phyloP scores from a whole-genome alignment of 2,113 vertebrate genomes.

The Istiophorus platypterus region DNA sequence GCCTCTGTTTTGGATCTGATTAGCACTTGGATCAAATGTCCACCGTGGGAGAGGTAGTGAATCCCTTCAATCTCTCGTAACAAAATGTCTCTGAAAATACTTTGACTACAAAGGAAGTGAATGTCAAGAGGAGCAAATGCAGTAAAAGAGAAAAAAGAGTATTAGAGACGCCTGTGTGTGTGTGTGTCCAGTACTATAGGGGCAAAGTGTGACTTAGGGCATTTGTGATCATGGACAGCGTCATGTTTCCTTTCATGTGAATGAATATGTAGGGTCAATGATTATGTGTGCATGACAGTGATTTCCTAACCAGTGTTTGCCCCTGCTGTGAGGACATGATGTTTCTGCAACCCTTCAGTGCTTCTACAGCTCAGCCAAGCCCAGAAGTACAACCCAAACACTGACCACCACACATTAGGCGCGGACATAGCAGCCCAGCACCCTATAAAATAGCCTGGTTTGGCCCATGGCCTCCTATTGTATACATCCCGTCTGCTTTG shows the following conservation, averaged over 20 bases:
- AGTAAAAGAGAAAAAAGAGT: not conserved
- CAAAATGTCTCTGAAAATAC: not conserved
- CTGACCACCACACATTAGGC: constrained; percentile 64
- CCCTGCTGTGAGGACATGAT: constrained; percentile 63
- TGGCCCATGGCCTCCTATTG: constrained; percentile 74
- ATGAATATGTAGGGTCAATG: constrained; percentile 54
- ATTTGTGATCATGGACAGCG: not conserved
- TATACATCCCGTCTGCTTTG: constrained; percentile 81
- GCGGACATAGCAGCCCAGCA: constrained; percentile 50
- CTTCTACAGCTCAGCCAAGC: constrained; percentile 61
- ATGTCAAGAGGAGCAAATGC: constrained; percentile 11
- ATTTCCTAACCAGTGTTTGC: constrained; percentile 52
- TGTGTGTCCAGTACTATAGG: not conserved
- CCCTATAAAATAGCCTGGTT: constrained; percentile 58
- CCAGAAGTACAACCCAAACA: constrained; percentile 60
- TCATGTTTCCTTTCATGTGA: constrained; percentile 38
- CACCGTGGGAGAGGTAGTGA: constrained; percentile 6
- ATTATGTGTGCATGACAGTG: constrained; percentile 51
- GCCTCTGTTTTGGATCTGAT: constrained; percentile 2
- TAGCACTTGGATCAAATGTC: constrained; percentile 38
- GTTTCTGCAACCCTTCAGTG: constrained; percentile 68
- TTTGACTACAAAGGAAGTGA: not conserved
- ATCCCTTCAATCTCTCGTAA: constrained; percentile 16
- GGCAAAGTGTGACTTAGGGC: not conserved
- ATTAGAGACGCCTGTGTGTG: not conserved